phyloP scores from a whole-genome alignment of 2,113 vertebrate genomes.

The Lipophrys pholis region DNA sequence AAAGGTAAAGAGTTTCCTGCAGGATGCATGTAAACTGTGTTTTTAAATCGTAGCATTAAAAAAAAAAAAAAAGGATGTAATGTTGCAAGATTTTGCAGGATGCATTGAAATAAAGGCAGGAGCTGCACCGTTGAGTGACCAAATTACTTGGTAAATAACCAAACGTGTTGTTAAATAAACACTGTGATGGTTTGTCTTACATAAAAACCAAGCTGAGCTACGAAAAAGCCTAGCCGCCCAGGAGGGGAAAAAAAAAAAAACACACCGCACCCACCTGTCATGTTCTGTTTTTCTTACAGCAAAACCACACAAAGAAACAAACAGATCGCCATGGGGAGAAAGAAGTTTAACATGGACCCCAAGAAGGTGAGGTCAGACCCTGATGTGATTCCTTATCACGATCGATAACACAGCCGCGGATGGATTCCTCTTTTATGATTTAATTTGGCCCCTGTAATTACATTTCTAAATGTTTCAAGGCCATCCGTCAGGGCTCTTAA shows the following conservation, averaged over 20 bases:
- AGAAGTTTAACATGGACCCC: constrained; percentile 99
- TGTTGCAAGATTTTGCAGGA: constrained; percentile 12
- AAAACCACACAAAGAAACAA: constrained; percentile 98
- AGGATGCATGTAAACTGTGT: constrained; percentile 20
- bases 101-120: background rate
- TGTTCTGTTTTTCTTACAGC: constrained; percentile 75
- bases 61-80: constrained; percentile 1
- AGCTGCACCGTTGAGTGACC: background rate
- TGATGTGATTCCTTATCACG: no score
- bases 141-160: background rate
- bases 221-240: constrained; percentile 22
- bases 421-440: background rate
- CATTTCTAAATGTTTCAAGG: background rate
- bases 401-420: no score
- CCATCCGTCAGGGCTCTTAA: background rate
- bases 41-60: constrained; percentile 19
- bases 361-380: constrained; percentile 86
- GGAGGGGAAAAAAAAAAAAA: background rate
- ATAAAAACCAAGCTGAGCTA: constrained; percentile 15
- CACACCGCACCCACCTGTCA: constrained; percentile 21
- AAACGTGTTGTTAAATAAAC: constrained; percentile 29
- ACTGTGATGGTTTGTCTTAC: background rate
- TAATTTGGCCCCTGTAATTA: background rate
- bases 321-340: constrained; percentile 97
- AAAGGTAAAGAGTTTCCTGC: constrained; percentile 41